Percentiles rank a stretch among this genome's conserved stretches.
These are phyloP conservation scores for Oxyteleia sp. DNA, from an alignment of 2,888 invertebrate species.

Conservation along the genomic window DNA sequence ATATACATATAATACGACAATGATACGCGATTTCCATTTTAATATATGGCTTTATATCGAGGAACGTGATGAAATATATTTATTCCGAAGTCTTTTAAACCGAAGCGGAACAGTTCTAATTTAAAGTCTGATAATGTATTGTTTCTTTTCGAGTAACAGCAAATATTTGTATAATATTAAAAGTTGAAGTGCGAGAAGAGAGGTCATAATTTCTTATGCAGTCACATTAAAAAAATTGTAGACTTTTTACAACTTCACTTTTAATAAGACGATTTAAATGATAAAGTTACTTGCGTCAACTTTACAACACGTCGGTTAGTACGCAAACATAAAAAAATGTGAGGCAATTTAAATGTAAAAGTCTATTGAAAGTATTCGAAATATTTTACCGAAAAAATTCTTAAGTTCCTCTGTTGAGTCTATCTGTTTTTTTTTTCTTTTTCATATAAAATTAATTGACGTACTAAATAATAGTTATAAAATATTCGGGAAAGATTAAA, in stretches of 20 bases:
- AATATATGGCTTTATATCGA: conserved; percentile 36
- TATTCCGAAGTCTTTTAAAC: conserved; percentile 14
- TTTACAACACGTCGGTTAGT: conserved; percentile 25
- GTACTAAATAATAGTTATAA: too few relatives aligned
- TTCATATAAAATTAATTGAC: too few relatives aligned
- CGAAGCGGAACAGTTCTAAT: conserved; percentile 32
- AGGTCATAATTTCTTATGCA: conserved; percentile 29
- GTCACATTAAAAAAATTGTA: conserved; percentile 17
- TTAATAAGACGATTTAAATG: conserved; percentile 39
- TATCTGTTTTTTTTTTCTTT: too few relatives aligned
- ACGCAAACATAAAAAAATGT: conserved; percentile 23
- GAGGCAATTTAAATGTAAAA: neutral
- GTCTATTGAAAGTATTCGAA: conserved; percentile 11
- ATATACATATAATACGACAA: conserved; percentile 32
- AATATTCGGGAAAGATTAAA: too few relatives aligned
- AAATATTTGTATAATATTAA: conserved; percentile 44
- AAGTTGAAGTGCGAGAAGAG: conserved; percentile 8
- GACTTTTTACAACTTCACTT: conserved; percentile 20
- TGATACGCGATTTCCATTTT: conserved; percentile 50
- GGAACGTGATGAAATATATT: conserved; percentile 16
- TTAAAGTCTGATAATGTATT: conserved; percentile 13
- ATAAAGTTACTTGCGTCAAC: conserved; percentile 33
- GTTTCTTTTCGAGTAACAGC: conserved; percentile 3
- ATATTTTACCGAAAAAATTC: too few relatives aligned
- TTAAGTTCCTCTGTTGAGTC: too few relatives aligned